phyloP scores from a whole-genome alignment of 2,888 invertebrate species.

The Drosophila fungiperda region DNA sequence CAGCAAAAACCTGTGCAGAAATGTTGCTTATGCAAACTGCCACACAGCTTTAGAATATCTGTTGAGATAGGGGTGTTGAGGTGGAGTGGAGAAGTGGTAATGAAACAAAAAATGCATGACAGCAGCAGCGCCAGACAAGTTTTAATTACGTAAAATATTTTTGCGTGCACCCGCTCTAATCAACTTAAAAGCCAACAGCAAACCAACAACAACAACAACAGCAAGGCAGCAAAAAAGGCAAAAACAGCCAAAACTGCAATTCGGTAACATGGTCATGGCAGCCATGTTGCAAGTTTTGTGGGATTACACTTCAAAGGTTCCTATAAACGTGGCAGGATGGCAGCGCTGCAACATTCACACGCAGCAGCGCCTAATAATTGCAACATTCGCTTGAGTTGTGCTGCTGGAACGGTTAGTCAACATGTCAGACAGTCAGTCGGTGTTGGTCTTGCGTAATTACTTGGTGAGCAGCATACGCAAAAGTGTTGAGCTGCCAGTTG shows the following conservation, averaged over 20 bases:
- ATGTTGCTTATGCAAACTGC: constrained; percentile 56
- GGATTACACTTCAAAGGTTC: constrained; percentile 35
- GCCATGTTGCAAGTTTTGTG: constrained; percentile 19
- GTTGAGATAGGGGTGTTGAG: neutral
- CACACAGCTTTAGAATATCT: neutral
- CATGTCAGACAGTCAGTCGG: constrained; percentile 40
- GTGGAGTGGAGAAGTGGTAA: neutral
- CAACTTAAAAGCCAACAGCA: constrained; percentile 72
- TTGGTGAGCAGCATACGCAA: constrained; percentile 74
- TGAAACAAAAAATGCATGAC: constrained; percentile 55
- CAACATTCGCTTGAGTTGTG: constrained; percentile 34
- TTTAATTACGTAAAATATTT: constrained; percentile 80
- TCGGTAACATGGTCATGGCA: constrained; percentile 65
- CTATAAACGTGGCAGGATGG: constrained; percentile 50
- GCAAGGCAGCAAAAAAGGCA: neutral
- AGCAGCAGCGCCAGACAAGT: constrained; percentile 61
- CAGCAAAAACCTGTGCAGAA: constrained; percentile 45
- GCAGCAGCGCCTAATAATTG: constrained; percentile 58
- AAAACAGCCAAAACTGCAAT: constrained; percentile 59
- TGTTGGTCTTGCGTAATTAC: constrained; percentile 72
- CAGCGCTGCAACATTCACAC: constrained; percentile 24
- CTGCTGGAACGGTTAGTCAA: constrained; percentile 43
- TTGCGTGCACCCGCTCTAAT: constrained; percentile 72
- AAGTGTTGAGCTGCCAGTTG: constrained; percentile 69
- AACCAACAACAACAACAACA: constrained; percentile 44